Evolutionary conservation across 2,797 vertebrate genomes (phyloP), one percentile per base, ranked within the genome.

Genomic region (Alauda arvensis): DNA sequence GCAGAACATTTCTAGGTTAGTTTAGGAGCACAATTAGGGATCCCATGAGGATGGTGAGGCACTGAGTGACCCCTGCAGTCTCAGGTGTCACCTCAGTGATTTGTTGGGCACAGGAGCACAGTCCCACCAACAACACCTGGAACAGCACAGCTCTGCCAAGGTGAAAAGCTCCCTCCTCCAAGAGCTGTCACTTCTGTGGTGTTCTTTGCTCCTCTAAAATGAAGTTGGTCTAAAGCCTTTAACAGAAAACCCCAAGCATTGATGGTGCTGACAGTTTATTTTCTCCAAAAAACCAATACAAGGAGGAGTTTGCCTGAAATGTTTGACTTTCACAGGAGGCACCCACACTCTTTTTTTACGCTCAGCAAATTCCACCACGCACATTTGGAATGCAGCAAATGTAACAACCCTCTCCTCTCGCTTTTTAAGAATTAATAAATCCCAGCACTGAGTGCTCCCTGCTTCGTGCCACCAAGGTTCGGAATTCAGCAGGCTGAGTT

Each of bases 401-500:
- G 75, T n/a, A 92, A 62, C 45, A 75, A 52, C 33, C 77, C 46
- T 89, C 26, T 79, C 63, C 18, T 59, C 89, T 88, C 88, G 65
- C 66, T 66, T 81, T 93, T 83, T 31, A 93, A 85, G 77, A 67
- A 92, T 95, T 95, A 94, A 78, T 86, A 93, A 74, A 61, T 62
- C 51, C 26, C 52, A 66, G 45, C 81, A 69, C 69, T 96, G 94
- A 95, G 63, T 91, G 11, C 43, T 92, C 94, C 74, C 76, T 33
- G 24, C 60, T 96, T 94, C 77, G 77, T 92, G 69, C 83, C 51
- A 67, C 91, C 92, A 89, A 69, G 48, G 33, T 91, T 96, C 91
- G 83, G 94, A 95, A 95, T 96, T 95, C 94, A 96, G 90, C 94
- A 88, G 92, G 83, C 77, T 95, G 95, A 95, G 90, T 95, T 95